Base-by-base conservation (phyloP, 2,888 invertebrate genomes). In the Deilephila porcellus region DNA sequence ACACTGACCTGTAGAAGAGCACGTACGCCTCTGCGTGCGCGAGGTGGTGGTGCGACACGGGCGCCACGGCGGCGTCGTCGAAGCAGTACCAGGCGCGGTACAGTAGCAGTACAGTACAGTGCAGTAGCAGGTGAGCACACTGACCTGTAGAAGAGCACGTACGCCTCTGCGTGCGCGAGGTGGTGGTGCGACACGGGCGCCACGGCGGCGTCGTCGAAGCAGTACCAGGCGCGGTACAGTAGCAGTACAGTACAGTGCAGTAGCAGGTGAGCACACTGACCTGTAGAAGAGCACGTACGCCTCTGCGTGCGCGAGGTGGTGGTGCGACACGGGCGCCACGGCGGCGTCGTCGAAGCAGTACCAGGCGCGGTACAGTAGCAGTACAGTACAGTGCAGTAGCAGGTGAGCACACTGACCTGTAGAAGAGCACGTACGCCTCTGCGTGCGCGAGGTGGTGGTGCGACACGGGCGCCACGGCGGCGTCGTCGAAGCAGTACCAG, bases 401-500 rank as follows among this genome's bases (percentile, higher is more conserved):
- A 32, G 32, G 32, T 32, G 32, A 3, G 32, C 5, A 32, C 32
- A 32, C 56, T 17, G 56, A 34, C 32, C 60, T 29, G 59, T 32
- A 56, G 25, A 99, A 99, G 17, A 99, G 95, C 63, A 99, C 99
- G 87, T 99, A 99, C 0, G 99, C 99, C 91, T 99, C 99, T 70
- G 86, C 85, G 74, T 86, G 81, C n/a, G 87, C 86, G 53, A 93
- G 84, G 20, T 90, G 88, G 74, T 90, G 88, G 79, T 96, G 96
- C 75, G 97, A 96, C 0, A 97, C 94, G 17, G 97, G 96, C 4
- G 97, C 97, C 0, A 99, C 99, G 82, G 96, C 96, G 85, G 98
- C 97, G 94, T 99, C 99, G 90, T 99, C 99, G 93, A 97, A 99
- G 85, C 99, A 98, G 91, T 98, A 99, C 99, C 99, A 99, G 80